phyloP scores from a whole-genome alignment of 2,888 invertebrate genomes.

The Sinopyrophorus schimmeli region DNA sequence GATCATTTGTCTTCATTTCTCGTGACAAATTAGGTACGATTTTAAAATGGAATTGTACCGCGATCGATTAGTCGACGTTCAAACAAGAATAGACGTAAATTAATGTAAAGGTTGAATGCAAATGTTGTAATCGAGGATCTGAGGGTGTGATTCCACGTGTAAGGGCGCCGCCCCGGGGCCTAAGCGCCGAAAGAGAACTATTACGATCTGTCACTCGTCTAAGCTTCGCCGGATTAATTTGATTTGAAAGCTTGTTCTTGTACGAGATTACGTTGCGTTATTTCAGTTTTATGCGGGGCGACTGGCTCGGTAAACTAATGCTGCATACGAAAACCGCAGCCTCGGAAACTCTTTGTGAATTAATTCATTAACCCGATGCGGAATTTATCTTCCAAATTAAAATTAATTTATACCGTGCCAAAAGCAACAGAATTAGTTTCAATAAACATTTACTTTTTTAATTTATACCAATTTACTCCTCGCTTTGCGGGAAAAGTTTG shows the following conservation, averaged over 20 bases:
- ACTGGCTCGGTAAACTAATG: conserved; percentile 6
- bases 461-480: too few species aligned
- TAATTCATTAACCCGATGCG: conserved; percentile 19
- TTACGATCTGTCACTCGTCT: conserved; percentile 47
- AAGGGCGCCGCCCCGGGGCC: conserved; percentile 30
- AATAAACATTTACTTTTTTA: conserved; percentile 20
- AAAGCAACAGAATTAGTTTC: conserved; percentile 13
- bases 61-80: too few species aligned
- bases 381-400: conserved; percentile 21
- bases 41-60: too few species aligned
- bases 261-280: conserved; percentile 32
- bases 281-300: conserved; percentile 20
- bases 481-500: too few species aligned
- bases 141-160: conserved; percentile 31
- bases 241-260: conserved; percentile 42
- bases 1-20: too few species aligned
- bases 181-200: conserved; percentile 41
- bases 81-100: conserved; percentile 5
- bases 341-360: conserved; percentile 19
- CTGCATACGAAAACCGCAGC: conserved; percentile 22
- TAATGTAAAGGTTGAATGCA: too few species aligned
- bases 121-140: conserved; percentile 31
- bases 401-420: conserved; percentile 18
- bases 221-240: conserved; percentile 45
- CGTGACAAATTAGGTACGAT: too few species aligned